Evolutionary conservation across 2,113 vertebrate species (phyloP), one percentile per base, ranked within the genome.

Genomic region (Papio anubis): DNA sequence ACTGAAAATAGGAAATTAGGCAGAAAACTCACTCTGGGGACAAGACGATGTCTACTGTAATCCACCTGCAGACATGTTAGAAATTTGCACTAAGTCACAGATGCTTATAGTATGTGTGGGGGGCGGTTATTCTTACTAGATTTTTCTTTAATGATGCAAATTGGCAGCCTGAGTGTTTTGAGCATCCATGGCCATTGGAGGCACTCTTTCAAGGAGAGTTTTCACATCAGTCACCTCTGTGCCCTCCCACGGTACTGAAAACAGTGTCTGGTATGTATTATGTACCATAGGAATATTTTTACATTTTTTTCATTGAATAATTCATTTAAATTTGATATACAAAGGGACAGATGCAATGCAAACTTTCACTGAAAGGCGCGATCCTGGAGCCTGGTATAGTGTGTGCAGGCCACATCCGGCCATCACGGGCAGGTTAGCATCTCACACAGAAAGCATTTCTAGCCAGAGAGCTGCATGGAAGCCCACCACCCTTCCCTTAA

Each of bases 271-370:
- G 7, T 2, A 3, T 50, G 4, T 40, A 16, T 55, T 57, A 35
- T 27, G 6, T 18, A 30, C 21, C 16, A 14, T 79, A 7, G 52
- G 45, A 16, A 35, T 57, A 90, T 68, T 83, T 78, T 38, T 7
- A 5, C 20, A 2, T 12, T 95, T 95, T 68, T 72, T 25, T 90
- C 14, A 59, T 17, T 92, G 76, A 64, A 17, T 16, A 98, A 95
- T 82, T 97, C 48, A 79, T 94, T 98, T 97, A 85, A 50, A 52
- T 97, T 97, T 85, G 1, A 76, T 14, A 79, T 55, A 48, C 5
- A 20, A 89, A 85, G 78, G 92, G 88, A 43, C 72, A 7, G 43
- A n/a, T 57, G 45, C 88, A 88, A 57, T 61, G 40, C 13, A 3
- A 50, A 43, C 25, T 81, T 64, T 87, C 55, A 55, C 18, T 27